Evolutionary conservation across 2,888 invertebrate genomes (phyloP).

Genomic region (Yponomeuta sedellus): DNA sequence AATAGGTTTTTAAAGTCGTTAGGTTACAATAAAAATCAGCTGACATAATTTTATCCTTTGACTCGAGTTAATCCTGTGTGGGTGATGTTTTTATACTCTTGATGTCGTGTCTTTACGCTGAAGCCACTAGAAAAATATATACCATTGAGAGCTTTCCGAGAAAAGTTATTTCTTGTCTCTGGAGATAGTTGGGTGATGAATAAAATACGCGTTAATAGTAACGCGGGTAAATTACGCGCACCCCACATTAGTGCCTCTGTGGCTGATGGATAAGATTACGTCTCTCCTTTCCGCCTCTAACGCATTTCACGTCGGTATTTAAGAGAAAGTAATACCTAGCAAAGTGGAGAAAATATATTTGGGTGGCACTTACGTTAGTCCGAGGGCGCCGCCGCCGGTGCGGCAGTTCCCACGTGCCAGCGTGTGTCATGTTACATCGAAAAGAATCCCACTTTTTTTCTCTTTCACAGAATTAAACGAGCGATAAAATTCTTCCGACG

Average conservation of each 20-base stretch:
- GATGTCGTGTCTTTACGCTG: neutral
- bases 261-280: conserved; percentile 66
- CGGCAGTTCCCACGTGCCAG: conserved; percentile 65
- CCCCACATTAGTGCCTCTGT: conserved; percentile 58
- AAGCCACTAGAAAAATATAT: neutral
- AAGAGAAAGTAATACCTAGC: conserved; percentile 68
- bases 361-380: conserved; percentile 66
- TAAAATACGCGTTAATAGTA: conserved; percentile 64
- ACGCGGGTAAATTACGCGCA: conserved; percentile 46
- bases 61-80: neutral
- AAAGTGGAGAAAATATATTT: conserved; percentile 64
- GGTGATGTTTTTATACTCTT: neutral
- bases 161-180: neutral
- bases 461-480: conserved; percentile 72
- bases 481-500: conserved; percentile 76
- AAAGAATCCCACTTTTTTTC: conserved; percentile 64
- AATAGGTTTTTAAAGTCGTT: no score
- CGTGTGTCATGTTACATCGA: conserved; percentile 64
- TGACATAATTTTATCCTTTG: neutral
- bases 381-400: conserved; percentile 46
- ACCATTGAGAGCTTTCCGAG: neutral
- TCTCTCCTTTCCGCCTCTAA: conserved; percentile 48
- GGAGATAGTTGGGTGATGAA: conserved; percentile 41
- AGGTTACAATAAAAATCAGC: neutral
- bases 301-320: conserved; percentile 51